Evolutionary conservation across 1,140 invertebrate genomes (phyloP).

Genomic region (Spodoptera litura): DNA sequence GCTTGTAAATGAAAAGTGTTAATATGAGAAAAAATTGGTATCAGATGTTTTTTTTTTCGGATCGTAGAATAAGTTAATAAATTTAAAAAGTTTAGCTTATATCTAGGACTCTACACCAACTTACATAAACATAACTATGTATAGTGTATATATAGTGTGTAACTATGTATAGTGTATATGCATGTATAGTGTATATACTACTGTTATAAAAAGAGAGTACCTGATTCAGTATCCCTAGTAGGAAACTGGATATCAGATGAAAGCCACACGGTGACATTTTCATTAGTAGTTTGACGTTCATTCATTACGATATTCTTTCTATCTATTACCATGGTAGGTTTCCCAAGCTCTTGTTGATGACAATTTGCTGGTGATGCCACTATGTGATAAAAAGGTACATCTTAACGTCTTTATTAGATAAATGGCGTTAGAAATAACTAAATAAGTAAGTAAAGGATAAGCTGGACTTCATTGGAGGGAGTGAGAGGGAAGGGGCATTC

Average conservation of each 20-base stretch:
- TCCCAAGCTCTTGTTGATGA: neutral
- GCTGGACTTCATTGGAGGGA: too few species aligned
- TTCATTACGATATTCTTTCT: neutral
- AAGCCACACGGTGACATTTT: constrained; percentile 61
- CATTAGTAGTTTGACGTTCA: constrained; percentile 53
- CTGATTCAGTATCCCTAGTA: constrained; percentile 62
- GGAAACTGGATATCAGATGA: constrained; percentile 56
- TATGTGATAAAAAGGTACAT: neutral
- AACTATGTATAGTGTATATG: too few species aligned
- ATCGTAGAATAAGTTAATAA: too few species aligned
- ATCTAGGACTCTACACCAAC: neutral
- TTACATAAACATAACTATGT: neutral
- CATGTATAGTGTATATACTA: too few species aligned
- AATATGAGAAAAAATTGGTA: too few species aligned
- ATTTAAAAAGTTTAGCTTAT: neutral
- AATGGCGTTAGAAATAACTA: neutral
- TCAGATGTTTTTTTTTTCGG: too few species aligned
- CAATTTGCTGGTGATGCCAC: neutral
- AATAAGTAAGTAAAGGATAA: too few species aligned
- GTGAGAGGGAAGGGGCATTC: too few species aligned
- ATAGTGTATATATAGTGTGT: neutral
- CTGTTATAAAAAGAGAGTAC: constrained; percentile 35
- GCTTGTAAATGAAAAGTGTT: too few species aligned
- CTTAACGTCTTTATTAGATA: neutral
- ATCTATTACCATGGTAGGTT: neutral